A percentile compares a stretch with the other conserved stretches of the same genome.
phyloP scores from a whole-genome alignment of 92 coral and sea anemone species.

The Diadumene lineata region DNA sequence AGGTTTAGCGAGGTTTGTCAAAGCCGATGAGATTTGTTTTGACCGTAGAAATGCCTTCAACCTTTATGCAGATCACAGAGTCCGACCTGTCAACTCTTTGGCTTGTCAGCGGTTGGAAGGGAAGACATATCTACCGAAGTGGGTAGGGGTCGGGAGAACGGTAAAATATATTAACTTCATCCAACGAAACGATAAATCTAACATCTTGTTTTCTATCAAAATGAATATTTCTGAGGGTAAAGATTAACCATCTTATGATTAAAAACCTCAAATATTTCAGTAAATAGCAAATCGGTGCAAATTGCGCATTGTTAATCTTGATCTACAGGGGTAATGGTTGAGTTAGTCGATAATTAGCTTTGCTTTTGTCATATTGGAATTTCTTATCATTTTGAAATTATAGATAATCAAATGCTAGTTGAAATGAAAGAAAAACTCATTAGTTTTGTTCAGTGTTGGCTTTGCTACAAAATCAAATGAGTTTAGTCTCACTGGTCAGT shows the following conservation, averaged over 20 bases:
- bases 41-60: background rate
- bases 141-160: background rate
- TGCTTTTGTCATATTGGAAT: background rate
- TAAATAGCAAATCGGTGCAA: too few relatives aligned
- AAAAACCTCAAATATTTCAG: too few relatives aligned
- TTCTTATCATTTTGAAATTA: background rate
- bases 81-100: background rate
- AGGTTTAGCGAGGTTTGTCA: too few relatives aligned
- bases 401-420: background rate
- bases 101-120: background rate
- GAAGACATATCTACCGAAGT: background rate
- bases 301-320: background rate
- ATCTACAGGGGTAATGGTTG: slow-evolving; percentile 20
- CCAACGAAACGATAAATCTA: too few relatives aligned
- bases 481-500: too few relatives aligned
- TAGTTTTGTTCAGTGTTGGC: background rate
- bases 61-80: background rate
- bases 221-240: too few relatives aligned
- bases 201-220: too few relatives aligned
- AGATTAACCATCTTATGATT: too few relatives aligned
- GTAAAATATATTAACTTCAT: too few relatives aligned
- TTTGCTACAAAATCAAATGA: background rate
- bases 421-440: background rate
- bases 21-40: background rate
- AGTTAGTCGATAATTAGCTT: background rate